phyloP scores from a whole-genome alignment of 2,888 invertebrate species.

The Pegoplata infirma region DNA sequence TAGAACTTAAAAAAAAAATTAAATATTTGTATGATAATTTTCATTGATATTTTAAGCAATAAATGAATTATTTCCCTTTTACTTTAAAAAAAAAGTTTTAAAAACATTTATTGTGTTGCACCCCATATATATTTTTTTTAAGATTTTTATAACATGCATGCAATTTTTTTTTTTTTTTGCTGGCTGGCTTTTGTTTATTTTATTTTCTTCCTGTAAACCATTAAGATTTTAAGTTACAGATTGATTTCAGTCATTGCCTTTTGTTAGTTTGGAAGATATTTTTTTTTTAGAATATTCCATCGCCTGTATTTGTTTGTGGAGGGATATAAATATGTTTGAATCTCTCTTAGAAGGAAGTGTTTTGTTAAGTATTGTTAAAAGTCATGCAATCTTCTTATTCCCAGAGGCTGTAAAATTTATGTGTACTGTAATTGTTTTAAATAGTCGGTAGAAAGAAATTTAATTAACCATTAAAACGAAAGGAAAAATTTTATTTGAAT shows the following conservation, averaged over 20 bases:
- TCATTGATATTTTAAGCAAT: too few relatives aligned
- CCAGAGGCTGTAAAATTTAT: conserved; percentile 57
- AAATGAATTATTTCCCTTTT: too few relatives aligned
- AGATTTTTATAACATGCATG: neutral
- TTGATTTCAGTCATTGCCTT: conserved; percentile 62
- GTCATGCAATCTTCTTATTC: conserved; percentile 59
- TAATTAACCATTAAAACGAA: conserved; percentile 52
- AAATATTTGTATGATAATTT: too few relatives aligned
- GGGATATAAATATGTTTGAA: too few relatives aligned
- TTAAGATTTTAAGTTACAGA: conserved; percentile 65
- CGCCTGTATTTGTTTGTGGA: too few relatives aligned
- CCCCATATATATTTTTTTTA: conserved; percentile 14
- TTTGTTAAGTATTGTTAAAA: conserved; percentile 42
- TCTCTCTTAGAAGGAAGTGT: conserved; percentile 24
- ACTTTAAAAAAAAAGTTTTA: too few relatives aligned
- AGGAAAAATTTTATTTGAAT: conserved; percentile 23
- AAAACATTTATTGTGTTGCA: too few relatives aligned
- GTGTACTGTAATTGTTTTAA: conserved; percentile 55
- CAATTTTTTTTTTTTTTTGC: neutral
- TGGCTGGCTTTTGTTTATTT: conserved; percentile 25
- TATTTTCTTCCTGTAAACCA: conserved; percentile 58
- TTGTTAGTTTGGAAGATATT: conserved; percentile 11
- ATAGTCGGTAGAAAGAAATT: conserved; percentile 36
- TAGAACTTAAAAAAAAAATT: too few relatives aligned
- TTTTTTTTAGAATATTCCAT: too few relatives aligned